These are phyloP conservation scores for Temnothorax curvispinosus DNA, from an alignment of 1,140 invertebrate genomes.

Conservation along the genomic window DNA sequence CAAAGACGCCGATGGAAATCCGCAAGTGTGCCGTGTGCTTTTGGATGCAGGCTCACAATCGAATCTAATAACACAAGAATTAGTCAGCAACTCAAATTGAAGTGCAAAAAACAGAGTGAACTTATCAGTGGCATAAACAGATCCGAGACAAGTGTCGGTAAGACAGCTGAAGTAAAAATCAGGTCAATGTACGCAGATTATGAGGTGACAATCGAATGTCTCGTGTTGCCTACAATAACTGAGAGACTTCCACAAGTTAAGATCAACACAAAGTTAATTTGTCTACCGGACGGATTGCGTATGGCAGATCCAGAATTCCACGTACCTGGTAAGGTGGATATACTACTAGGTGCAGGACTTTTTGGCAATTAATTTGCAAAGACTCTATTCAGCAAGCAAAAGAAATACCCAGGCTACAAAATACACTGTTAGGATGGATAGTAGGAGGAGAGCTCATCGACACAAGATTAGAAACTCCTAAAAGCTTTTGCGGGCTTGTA, in stretches of 20 bases:
- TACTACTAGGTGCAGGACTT: too few relatives aligned
- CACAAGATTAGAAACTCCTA: too few relatives aligned
- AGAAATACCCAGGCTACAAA: too few relatives aligned
- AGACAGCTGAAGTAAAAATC: background rate
- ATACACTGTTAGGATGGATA: too few relatives aligned
- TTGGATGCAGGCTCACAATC: slow-evolving; percentile 18
- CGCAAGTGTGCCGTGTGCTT: background rate
- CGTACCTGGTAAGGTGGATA: too few relatives aligned
- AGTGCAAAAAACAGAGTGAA: background rate
- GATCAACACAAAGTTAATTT: background rate
- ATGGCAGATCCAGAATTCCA: too few relatives aligned
- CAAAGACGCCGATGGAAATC: background rate
- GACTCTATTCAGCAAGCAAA: too few relatives aligned
- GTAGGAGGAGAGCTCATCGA: too few relatives aligned
- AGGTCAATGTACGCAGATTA: background rate
- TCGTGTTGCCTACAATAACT: background rate
- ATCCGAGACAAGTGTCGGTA: background rate
- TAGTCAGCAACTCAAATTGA: background rate
- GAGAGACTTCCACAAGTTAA: background rate
- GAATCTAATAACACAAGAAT: background rate
- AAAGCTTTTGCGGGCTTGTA: too few relatives aligned
- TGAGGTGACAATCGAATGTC: background rate
- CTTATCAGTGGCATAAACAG: background rate
- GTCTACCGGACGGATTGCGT: too few relatives aligned
- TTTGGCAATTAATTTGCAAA: too few relatives aligned